Evolutionary conservation across 2,113 vertebrate genomes (phyloP).

Genomic region (Nymphicus hollandicus): DNA sequence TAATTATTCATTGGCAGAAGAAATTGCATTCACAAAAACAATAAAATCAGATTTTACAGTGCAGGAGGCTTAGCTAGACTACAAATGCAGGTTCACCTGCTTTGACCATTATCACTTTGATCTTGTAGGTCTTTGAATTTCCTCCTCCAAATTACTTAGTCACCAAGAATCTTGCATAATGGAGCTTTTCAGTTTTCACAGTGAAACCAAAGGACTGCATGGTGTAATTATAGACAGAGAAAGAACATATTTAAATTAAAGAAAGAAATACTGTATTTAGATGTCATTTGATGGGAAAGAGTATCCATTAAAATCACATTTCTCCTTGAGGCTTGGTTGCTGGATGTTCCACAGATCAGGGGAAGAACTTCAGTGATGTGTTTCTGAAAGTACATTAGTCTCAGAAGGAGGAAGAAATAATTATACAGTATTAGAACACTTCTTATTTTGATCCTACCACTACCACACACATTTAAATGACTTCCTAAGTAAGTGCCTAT

Average conservation of each 20-base stretch:
- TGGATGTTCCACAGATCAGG: background rate
- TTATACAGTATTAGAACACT: background rate
- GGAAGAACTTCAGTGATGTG: background rate
- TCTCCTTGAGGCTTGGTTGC: background rate
- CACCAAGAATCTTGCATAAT: background rate
- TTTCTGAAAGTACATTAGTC: background rate
- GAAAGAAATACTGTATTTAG: background rate
- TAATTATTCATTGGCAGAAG: background rate
- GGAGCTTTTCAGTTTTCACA: background rate
- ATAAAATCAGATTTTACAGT: background rate
- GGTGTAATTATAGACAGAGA: background rate
- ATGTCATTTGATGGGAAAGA: background rate
- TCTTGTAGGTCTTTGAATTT: background rate
- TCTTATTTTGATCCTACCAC: background rate
- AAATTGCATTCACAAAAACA: background rate
- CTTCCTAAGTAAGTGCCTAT: background rate
- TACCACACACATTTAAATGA: background rate
- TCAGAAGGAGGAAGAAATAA: conserved; percentile 2
- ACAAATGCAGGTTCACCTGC: background rate
- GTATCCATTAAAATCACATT: background rate
- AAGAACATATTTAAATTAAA: background rate
- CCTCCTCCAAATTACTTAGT: background rate
- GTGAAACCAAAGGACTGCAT: background rate
- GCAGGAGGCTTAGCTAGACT: background rate
- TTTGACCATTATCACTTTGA: background rate